Evolutionary conservation across 2,113 vertebrate genomes (phyloP).

Genomic region (Oncorhynchus nerka): DNA sequence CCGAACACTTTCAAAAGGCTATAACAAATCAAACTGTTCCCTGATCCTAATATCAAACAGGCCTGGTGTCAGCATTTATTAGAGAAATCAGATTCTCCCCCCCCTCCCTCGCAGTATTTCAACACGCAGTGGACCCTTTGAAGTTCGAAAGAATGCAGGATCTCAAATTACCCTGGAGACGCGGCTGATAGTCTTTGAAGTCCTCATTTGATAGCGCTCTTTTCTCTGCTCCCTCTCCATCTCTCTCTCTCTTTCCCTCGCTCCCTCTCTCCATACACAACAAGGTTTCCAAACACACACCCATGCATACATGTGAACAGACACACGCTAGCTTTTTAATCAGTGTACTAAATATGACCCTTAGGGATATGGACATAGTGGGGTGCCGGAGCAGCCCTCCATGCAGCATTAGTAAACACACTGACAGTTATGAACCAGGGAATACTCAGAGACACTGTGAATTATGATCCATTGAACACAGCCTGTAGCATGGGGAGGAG

Average conservation of each 20-base stretch:
- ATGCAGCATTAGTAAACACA: neutral
- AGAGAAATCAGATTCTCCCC: slow-evolving; percentile 88
- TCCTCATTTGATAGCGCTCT: slow-evolving; percentile 91
- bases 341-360: slow-evolving; percentile 76
- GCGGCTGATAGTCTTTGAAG: slow-evolving; percentile 93
- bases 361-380: slow-evolving; percentile 38
- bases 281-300: slow-evolving; percentile 38
- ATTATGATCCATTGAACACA: neutral
- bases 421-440: neutral
- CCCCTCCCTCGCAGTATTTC: slow-evolving; percentile 69
- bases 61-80: slow-evolving; percentile 97
- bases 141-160: slow-evolving; percentile 92
- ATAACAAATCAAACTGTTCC: slow-evolving; percentile 95
- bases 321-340: slow-evolving; percentile 48
- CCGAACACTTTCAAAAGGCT: slow-evolving; percentile 90
- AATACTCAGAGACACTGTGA: neutral
- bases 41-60: slow-evolving; percentile 98
- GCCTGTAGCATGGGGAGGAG: neutral
- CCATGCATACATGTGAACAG: neutral
- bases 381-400: neutral
- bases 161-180: slow-evolving; percentile 97
- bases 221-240: slow-evolving; percentile 74
- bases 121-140: slow-evolving; percentile 88
- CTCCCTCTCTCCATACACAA: slow-evolving; percentile 39
- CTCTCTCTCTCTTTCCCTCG: slow-evolving; percentile 31